A percentile compares a stretch with the other conserved stretches of the same genome.
Conservation (phyloP, 2,888 invertebrate genomes). For the Volucella inflata region DNA sequence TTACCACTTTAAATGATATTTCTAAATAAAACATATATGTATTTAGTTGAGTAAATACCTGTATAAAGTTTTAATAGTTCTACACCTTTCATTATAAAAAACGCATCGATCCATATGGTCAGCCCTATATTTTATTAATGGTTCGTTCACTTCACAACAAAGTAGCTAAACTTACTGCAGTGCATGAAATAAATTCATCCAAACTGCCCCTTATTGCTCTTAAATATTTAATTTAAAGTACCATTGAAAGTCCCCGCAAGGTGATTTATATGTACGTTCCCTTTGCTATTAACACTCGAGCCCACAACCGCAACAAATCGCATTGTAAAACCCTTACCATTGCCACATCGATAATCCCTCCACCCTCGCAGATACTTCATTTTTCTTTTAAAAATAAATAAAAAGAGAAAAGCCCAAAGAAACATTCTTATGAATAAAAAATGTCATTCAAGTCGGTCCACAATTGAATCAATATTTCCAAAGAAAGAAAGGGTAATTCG, state of each 20-base stretch:
- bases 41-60: too few relatives aligned
- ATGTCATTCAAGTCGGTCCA: conserved; percentile 64
- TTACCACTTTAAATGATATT: too few relatives aligned
- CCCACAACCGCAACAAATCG: conserved; percentile 69
- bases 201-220: conserved; percentile 28
- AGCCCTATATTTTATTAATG: neutral
- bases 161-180: neutral
- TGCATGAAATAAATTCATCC: conserved; percentile 36
- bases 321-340: conserved; percentile 58
- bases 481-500: conserved; percentile 72
- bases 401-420: conserved; percentile 28
- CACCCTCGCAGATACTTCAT: conserved; percentile 21
- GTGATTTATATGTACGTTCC: conserved; percentile 67
- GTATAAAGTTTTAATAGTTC: too few relatives aligned
- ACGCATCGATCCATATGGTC: conserved; percentile 22
- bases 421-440: conserved; percentile 73
- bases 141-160: neutral
- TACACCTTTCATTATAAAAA: too few relatives aligned
- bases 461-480: conserved; percentile 74
- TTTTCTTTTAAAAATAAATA: conserved; percentile 61
- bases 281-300: conserved; percentile 70
- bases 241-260: conserved; percentile 51
- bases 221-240: conserved; percentile 72
- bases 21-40: too few relatives aligned
- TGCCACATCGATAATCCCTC: conserved; percentile 59